Evolutionary conservation across 2,888 invertebrate species (phyloP).

Genomic region (Sphaerophoria rueppellii): DNA sequence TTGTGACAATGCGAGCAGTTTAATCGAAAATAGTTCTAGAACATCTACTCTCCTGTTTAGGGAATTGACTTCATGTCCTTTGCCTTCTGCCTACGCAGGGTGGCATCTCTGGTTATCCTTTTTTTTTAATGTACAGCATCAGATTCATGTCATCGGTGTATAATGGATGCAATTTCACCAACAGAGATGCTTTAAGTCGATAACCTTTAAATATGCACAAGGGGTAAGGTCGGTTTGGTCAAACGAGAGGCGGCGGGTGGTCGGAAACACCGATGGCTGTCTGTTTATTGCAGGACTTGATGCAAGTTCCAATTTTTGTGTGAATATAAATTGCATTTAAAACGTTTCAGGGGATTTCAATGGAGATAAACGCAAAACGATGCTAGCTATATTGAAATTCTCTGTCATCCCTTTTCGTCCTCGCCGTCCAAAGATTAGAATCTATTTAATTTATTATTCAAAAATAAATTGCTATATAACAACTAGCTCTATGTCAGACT

Average conservation of each 20-base stretch:
- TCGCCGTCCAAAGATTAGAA: conserved; percentile 59
- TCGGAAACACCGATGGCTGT: no score
- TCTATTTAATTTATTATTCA: conserved; percentile 72
- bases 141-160: conserved; percentile 53
- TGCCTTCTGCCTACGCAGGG: not conserved
- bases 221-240: conserved; percentile 6
- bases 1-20: no score
- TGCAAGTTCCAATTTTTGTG: conserved; percentile 10
- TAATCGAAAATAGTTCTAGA: no score
- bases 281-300: conserved; percentile 10
- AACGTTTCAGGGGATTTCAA: conserved; percentile 60
- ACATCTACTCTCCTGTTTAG: no score
- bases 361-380: conserved; percentile 62
- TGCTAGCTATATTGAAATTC: conserved; percentile 54
- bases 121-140: conserved; percentile 30
- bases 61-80: no score
- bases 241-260: not conserved
- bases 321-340: conserved; percentile 70
- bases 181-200: conserved; percentile 67
- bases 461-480: conserved; percentile 22
- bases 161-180: conserved; percentile 65
- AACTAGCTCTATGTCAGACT: conserved; percentile 14
- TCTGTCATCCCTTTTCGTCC: not conserved
- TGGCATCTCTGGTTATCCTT: conserved; percentile 8
- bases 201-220: conserved; percentile 67